Percentiles rank a stretch among this genome's conserved stretches.
Evolutionary conservation across 2,888 invertebrate species (phyloP).

Genomic region (Zelleria hepariella): DNA sequence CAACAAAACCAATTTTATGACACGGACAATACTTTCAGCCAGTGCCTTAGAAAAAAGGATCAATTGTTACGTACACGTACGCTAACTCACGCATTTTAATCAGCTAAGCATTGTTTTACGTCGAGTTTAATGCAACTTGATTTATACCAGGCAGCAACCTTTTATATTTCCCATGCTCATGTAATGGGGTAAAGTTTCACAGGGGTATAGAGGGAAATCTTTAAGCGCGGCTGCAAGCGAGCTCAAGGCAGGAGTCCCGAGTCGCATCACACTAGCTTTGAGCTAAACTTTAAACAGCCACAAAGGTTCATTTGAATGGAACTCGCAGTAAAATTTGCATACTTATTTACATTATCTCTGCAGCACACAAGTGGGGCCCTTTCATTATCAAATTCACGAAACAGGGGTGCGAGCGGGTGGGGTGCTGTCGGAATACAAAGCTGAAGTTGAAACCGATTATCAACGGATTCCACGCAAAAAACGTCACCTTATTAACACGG

Average conservation of each 20-base stretch:
- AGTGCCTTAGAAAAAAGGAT: too few relatives aligned
- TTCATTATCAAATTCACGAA: slow-evolving; percentile 69
- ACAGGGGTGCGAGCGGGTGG: slow-evolving; percentile 35
- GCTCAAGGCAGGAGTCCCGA: neutral
- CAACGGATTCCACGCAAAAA: slow-evolving; percentile 52
- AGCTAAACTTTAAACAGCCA: slow-evolving; percentile 60
- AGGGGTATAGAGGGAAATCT: neutral
- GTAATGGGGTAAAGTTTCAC: neutral
- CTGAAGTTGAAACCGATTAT: slow-evolving; percentile 59
- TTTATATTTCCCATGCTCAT: neutral
- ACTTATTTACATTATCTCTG: slow-evolving; percentile 72
- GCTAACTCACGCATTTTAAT: neutral
- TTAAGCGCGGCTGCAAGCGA: neutral
- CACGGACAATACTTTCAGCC: too few relatives aligned
- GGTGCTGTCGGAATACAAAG: slow-evolving; percentile 55
- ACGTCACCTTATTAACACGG: slow-evolving; percentile 44
- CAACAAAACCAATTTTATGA: too few relatives aligned
- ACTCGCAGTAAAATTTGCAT: slow-evolving; percentile 68
- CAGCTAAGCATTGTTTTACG: neutral
- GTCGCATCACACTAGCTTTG: slow-evolving; percentile 31
- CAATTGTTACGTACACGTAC: too few relatives aligned
- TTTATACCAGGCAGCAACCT: neutral
- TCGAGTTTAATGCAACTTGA: neutral
- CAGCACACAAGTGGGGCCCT: slow-evolving; percentile 67
- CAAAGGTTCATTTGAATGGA: slow-evolving; percentile 67